phyloP scores from a whole-genome alignment of 2,797 vertebrate species.

The Cyprinodon diabolis region DNA sequence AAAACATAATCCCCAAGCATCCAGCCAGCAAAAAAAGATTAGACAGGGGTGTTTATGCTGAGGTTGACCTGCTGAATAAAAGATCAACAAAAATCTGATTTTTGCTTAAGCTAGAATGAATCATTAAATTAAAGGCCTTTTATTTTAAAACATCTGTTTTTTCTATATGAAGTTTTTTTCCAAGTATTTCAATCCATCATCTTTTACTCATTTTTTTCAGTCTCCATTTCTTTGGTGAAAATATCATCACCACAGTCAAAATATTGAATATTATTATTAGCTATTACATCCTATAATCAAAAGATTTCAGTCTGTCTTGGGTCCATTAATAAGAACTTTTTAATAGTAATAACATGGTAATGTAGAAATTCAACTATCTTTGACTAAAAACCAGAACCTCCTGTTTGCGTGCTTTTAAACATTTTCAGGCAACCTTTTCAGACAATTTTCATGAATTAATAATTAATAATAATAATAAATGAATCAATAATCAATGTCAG shows the following conservation, averaged over 20 bases:
- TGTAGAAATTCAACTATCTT: slow-evolving; percentile 2
- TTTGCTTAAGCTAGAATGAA: slow-evolving; percentile 73
- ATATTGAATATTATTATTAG: neutral
- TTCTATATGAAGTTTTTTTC: slow-evolving; percentile 2
- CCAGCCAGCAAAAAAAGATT: slow-evolving; percentile 76
- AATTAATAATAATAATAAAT: too few relatives aligned
- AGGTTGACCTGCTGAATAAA: slow-evolving; percentile 82
- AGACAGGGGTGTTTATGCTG: slow-evolving; percentile 72
- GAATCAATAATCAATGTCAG: too few relatives aligned
- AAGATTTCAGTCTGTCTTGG: neutral
- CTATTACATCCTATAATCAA: neutral
- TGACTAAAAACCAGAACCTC: neutral
- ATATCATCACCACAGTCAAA: neutral
- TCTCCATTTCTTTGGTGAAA: neutral
- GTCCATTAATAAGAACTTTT: neutral
- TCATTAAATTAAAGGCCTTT: slow-evolving; percentile 61
- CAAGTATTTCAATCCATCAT: neutral
- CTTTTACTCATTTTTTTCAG: neutral
- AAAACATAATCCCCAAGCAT: slow-evolving; percentile 75
- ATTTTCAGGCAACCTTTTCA: too few relatives aligned
- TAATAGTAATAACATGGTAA: neutral
- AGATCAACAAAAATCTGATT: slow-evolving; percentile 81
- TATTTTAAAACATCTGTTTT: slow-evolving; percentile 43
- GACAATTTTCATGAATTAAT: too few relatives aligned
- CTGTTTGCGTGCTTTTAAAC: neutral